Evolutionary conservation across 2,888 invertebrate genomes (phyloP), one percentile per base, ranked within the genome.

Genomic region (Oscheius onirici): DNA sequence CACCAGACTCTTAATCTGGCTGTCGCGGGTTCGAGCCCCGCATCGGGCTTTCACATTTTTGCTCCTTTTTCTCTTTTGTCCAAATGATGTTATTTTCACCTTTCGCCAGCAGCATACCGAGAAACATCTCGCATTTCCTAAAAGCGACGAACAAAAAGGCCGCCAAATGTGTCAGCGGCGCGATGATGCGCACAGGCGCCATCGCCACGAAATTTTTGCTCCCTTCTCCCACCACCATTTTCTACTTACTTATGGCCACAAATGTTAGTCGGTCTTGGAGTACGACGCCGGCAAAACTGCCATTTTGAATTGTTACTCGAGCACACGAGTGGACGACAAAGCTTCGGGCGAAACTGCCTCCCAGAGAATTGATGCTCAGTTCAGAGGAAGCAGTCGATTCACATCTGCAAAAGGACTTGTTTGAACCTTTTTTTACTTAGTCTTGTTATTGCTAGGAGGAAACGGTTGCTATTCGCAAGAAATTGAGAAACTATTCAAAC

Each of bases 1-100:
- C 83, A 83, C 83, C 83, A 83, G 83, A 83, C 83, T 83, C 83
- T 83, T 83, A 83, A 83, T 83, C 83, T 83, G 83, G 83, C 77
- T 83, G 83, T 83, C 83, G 82, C 83, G 84, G 84, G 83, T 84
- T 84, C 83, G 84, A 84, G 84, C 83, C 84, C 83, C 84, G 82
- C 82, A 83, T 17, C 22, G 17, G 65, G n/a, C 52, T 49, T 3
- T 15, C 26, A 20, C 46, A 22, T 17, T 24, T n/a, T n/a, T n/a
- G n/a, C n/a, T n/a, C 3, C 3, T 24, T 58, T 28, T 58, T 34
- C 28, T 3, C 17, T 58, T 34, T 58, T 34, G 3, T 28, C 17
- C 17, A 34, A 34, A 34, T 34, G 34, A 34, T 20, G 24, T 5
- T 13, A 17, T 17, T 44, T 17, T 63, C 44, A 43, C 11, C 24